Evolutionary conservation across 1,140 invertebrate genomes (phyloP), one percentile per base, ranked within the genome.

Genomic region (Leptoteleia sp.): DNA sequence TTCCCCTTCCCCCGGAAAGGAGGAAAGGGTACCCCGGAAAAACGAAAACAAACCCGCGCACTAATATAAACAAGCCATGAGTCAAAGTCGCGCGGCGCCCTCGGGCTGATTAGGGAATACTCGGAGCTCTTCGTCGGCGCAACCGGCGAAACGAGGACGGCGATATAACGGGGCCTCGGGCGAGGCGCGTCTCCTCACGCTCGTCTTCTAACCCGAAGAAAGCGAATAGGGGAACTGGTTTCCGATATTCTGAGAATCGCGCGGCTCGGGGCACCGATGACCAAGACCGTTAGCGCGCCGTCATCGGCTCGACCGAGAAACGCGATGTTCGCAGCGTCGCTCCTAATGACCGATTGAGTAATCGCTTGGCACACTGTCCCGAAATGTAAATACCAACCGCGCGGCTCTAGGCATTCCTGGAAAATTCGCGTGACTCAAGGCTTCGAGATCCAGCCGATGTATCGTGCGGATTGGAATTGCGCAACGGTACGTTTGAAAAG

Each of bases 101-200:
- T 55, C 47, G 61, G 84, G 84, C 59, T 81, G 68, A 83, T 80
- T 83, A 81, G 84, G 84, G 78, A 84, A 72, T 50, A 81, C 84
- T 79, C 71, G 47, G 33, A 33, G 6, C 40, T 64, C 42, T 64
- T 13, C 1, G 22, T 48, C 19, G 0, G 8, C 1, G 13, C 9
- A 6, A 4, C 13, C 1, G 9, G 50, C 16, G 1, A 7, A 13
- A 73, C 59, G 16, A 57, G 3, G 59, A 64, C 6, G 29, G 12
- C 11, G 33, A 12, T 22, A 47, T 48, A 40, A 40, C 43, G 65
- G 54, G 31, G 72, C 79, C 72, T 52, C 22, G 68, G 78, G 79
- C 78, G 47, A 81, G 76, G 81, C 75, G 81, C 79, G 81, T 80
- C 81, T 81, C 71, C 70, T 76, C 65, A n/a, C 47, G 31, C 38